phyloP scores from a whole-genome alignment of 2,113 vertebrate species.

The Perca schrenkii region DNA sequence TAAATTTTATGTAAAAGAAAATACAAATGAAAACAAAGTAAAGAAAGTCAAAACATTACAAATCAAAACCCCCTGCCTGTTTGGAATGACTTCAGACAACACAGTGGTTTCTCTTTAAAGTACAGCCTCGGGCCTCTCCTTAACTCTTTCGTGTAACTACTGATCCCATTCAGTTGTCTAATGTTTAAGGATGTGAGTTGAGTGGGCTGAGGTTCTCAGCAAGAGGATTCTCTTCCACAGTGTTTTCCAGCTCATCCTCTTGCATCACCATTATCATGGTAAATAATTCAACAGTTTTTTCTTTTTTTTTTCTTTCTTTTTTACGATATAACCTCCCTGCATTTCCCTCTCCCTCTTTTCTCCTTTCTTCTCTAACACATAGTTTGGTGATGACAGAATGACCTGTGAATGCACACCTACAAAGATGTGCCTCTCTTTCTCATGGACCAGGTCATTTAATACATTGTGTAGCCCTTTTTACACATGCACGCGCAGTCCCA shows the following conservation, averaged over 20 bases:
- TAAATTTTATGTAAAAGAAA: constrained; percentile 14
- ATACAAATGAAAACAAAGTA: constrained; percentile 40
- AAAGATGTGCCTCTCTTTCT: constrained; percentile 24
- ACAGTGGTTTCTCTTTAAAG: constrained; percentile 64
- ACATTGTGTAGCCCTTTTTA: constrained; percentile 34
- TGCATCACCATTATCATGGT: constrained; percentile 55
- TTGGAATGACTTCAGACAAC: constrained; percentile 70
- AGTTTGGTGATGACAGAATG: constrained; percentile 36
- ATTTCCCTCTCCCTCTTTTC: background rate
- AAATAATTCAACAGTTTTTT: constrained; percentile 49
- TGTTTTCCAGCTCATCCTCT: constrained; percentile 36
- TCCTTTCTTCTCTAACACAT: background rate
- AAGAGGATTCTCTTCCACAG: constrained; percentile 32
- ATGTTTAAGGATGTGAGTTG: constrained; percentile 39
- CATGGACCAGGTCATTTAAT: constrained; percentile 38
- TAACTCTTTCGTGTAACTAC: constrained; percentile 57
- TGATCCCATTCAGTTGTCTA: constrained; percentile 59
- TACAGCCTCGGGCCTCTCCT: constrained; percentile 55
- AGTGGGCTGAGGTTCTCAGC: constrained; percentile 42
- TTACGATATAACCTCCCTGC: constrained; percentile 28
- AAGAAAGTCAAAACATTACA: constrained; percentile 40
- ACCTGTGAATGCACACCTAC: constrained; percentile 43
- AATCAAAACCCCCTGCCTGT: constrained; percentile 59
- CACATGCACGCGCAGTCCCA: constrained; percentile 43
- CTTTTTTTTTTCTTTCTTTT: background rate